phyloP scores from a whole-genome alignment of 2,888 invertebrate species.

The Polydrusus pterygomalis region DNA sequence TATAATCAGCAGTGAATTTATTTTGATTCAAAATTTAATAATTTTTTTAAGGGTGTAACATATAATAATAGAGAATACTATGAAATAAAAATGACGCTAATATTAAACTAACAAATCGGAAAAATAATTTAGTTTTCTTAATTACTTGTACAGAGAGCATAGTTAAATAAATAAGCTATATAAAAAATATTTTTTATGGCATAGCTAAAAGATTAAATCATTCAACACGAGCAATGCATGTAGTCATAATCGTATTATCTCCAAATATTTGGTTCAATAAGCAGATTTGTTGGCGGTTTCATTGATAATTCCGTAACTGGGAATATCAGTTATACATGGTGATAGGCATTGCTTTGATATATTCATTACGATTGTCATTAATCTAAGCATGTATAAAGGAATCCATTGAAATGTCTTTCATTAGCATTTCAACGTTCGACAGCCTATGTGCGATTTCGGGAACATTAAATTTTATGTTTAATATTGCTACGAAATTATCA shows the following conservation, averaged over 20 bases:
- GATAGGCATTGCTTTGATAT: constrained; percentile 27
- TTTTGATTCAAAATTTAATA: no score
- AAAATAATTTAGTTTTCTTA: no score
- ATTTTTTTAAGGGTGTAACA: no score
- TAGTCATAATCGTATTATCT: background rate
- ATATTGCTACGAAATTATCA: background rate
- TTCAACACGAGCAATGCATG: background rate
- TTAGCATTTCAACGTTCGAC: constrained; percentile 3
- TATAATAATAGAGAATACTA: no score
- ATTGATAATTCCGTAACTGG: constrained; percentile 29
- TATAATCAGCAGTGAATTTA: no score
- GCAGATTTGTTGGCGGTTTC: background rate
- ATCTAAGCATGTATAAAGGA: constrained; percentile 29
- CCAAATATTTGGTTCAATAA: constrained; percentile 28
- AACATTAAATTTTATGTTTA: background rate
- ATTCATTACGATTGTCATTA: constrained; percentile 32
- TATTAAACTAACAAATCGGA: no score
- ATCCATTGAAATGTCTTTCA: constrained; percentile 18
- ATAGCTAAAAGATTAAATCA: no score
- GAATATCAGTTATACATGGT: constrained; percentile 17
- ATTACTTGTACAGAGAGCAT: no score
- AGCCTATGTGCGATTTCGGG: constrained; percentile 6
- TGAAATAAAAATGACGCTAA: no score
- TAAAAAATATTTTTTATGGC: no score
- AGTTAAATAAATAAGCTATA: no score